Conservation (phyloP, 2,888 invertebrate species). For the Drosophila gaucha region DNA sequence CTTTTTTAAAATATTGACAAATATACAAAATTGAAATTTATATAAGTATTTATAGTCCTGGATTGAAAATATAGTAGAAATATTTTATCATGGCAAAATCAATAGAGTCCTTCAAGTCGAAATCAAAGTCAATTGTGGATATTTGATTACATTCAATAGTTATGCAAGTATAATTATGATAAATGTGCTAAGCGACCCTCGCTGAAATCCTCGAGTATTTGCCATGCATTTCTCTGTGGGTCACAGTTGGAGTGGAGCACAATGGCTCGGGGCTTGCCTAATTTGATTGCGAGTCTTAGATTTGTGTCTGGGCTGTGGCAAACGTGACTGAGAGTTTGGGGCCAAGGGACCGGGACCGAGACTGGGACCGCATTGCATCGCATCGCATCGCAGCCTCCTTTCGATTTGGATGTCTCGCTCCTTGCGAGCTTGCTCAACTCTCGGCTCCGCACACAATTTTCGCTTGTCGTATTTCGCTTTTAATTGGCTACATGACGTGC, state of each 20-base stretch:
- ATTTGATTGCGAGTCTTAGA: constrained; percentile 75
- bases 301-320: constrained; percentile 62
- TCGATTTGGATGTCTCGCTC: constrained; percentile 45
- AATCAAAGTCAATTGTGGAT: no score
- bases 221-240: constrained; percentile 38
- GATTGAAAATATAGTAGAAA: no score
- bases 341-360: constrained; percentile 28
- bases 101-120: no score
- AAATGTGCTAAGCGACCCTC: constrained; percentile 9
- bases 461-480: constrained; percentile 78
- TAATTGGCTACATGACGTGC: constrained; percentile 81
- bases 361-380: constrained; percentile 14
- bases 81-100: no score
- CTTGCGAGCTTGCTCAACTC: background rate
- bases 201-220: background rate
- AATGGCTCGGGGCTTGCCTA: constrained; percentile 61
- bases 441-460: constrained; percentile 55
- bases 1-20: no score
- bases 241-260: constrained; percentile 30
- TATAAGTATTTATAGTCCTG: no score
- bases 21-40: no score
- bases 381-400: constrained; percentile 41
- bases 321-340: constrained; percentile 69
- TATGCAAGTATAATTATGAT: no score
- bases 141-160: no score